Base-by-base conservation (phyloP, 2,797 vertebrate genomes). In the Cygnus olor region DNA sequence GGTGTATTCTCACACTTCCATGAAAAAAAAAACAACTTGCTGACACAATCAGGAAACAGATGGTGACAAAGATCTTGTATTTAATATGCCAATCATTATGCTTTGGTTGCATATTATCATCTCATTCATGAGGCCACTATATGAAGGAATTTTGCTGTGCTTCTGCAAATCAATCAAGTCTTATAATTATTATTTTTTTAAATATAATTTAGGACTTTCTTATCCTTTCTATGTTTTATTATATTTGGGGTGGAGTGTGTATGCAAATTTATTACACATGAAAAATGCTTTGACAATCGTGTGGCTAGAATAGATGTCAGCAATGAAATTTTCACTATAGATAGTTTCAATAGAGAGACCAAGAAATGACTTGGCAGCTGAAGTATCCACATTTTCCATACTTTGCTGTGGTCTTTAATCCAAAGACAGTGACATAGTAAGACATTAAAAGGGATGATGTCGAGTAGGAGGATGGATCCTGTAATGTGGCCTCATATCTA, bases 31-130 rank as follows among this genome's bases (percentile, higher is more conserved):
- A 98, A 90, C 87, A 97, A 98, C 97, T 98, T 98, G 97, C 98
- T 98, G 98, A 98, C 98, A 98, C 98, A 98, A 98, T 98, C 98
- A 98, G 98, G 98, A 98, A 98, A 97, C 98, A 98, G 98, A 98
- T 98, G 98, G 98, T 98, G 98, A 98, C 97, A 97, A 97, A 98
- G 97, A 98, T 98, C 97, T 98, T 98, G 97, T 97, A 98, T 97
- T 98, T 98, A 98, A 96, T 96, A 97, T 98, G 98, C 97, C 98
- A 98, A 98, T 98, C 98, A 98, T 98, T 97, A 97, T 97, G 97
- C 96, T 98, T 98, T 98, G 97, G 97, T 98, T 98, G 97, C 96
- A 96, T 96, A 97, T 97, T 97, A 98, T 96, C 94, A 97, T 98
- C 97, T 98, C 97, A 98, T 98, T 98, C 98, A 98, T 98, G 96